Base-by-base conservation (phyloP, 2,113 vertebrate genomes). In the Gulo gulo region DNA sequence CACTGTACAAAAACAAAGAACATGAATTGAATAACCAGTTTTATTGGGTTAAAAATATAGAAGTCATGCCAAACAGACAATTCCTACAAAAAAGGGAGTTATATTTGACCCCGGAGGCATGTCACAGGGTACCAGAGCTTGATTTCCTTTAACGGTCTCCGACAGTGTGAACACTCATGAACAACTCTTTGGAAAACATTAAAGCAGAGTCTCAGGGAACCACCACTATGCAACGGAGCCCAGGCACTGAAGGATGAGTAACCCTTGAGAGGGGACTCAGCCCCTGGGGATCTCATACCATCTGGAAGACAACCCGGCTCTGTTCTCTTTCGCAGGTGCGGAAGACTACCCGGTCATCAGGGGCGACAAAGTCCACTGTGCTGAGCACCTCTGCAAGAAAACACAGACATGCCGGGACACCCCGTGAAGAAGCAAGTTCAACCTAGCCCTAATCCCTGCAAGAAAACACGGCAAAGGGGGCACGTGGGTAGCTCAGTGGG, bases 331-430 rank as follows among this genome's bases (percentile, higher is more conserved):
- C 98, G 96, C 99, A 99, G 15, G 99, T 99, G 93, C 99, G 99
- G 98, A 99, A 99, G 98, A 99, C 99, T 29, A 99, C 99, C 81
- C 99, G 99, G 7, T 99, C 99, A 92, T 99, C 99, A 1, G 99
- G 99, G 39, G 99, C 99, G 0, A 99, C 98, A 0, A 99, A 99
- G 91, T 99, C 99, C 97, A 99, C 99, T 0, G 99, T 99, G 96
- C 99, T 98, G 96, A 99, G 99, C 2, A 99, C 98, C 34, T 99
- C 99, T 99, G 96, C 2, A 94, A 90, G 7, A 97, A 97, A 97
- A 98, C 15, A 97, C 50, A 92, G 45, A 97, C 95, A 94, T 20
- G 9, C 20, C 5, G 52, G 21, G 93, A 93, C 89, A 69, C 86
- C 16, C 39, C 6, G 45, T 76, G 59, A 93, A 87, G 76, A 76